Evolutionary conservation across 2,113 vertebrate genomes (phyloP).

Genomic region (Vimba vimba): DNA sequence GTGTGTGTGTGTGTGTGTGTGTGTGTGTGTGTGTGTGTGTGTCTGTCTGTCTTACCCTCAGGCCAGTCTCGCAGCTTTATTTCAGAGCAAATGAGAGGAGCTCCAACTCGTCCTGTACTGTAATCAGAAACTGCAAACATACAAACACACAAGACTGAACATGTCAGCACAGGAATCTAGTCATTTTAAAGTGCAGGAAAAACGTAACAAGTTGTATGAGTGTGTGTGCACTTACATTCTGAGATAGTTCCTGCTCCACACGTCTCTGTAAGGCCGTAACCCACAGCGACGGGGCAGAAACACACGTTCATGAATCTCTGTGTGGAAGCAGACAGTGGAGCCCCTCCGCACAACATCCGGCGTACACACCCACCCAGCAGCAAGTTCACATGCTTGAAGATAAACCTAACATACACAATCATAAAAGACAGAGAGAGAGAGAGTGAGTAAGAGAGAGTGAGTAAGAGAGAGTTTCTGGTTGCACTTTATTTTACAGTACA

Average conservation of each 20-base stretch:
- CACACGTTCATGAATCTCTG: constrained; percentile 98
- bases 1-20: too few relatives aligned
- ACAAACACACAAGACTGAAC: constrained; percentile 38
- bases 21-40: too few relatives aligned
- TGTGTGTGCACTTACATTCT: constrained; percentile 77
- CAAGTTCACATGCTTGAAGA: constrained; percentile 90
- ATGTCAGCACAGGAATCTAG: neutral
- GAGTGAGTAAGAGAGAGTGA: too few relatives aligned
- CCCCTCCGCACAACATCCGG: constrained; percentile 94
- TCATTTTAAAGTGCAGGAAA: neutral
- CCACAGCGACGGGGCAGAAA: constrained; percentile 94
- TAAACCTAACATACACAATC: constrained; percentile 72
- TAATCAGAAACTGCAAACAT: constrained; percentile 72
- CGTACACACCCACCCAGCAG: constrained; percentile 90
- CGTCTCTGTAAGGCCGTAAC: constrained; percentile 95
- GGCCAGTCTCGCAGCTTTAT: constrained; percentile 91
- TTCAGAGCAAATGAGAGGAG: constrained; percentile 94
- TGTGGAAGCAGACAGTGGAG: constrained; percentile 89
- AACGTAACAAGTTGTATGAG: neutral
- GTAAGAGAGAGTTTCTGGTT: too few relatives aligned
- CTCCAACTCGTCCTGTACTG: constrained; percentile 93
- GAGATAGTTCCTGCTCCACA: constrained; percentile 96
- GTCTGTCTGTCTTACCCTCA: constrained; percentile 86
- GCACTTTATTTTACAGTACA: too few relatives aligned
- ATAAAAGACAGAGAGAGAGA: too few relatives aligned